Percentiles rank a stretch among this genome's conserved stretches.
Evolutionary conservation across 1,140 invertebrate genomes (phyloP).

Genomic region (Drosophila serrata): DNA sequence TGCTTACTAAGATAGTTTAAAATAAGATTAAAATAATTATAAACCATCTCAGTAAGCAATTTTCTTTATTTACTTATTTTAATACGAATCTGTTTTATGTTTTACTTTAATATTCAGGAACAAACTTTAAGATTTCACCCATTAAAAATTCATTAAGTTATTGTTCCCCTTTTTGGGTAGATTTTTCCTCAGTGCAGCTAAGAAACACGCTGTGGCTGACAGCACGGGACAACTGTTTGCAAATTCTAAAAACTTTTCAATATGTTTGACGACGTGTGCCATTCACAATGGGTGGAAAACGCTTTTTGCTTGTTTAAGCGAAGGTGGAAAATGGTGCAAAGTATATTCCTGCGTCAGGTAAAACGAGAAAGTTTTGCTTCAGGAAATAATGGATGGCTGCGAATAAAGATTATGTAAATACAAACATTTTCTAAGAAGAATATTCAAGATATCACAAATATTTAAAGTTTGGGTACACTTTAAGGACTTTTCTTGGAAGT

Average conservation of each 20-base stretch:
- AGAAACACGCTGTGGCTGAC: conserved; percentile 59
- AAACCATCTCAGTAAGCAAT: too few species aligned
- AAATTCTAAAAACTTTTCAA: conserved; percentile 82
- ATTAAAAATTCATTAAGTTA: background rate
- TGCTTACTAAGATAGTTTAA: too few species aligned
- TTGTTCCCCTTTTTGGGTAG: background rate
- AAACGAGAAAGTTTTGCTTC: conserved; percentile 37
- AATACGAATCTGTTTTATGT: too few species aligned
- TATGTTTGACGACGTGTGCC: conserved; percentile 67
- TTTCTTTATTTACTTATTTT: background rate
- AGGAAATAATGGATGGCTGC: conserved; percentile 16
- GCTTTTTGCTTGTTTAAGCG: conserved; percentile 41
- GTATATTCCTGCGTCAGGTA: conserved; percentile 7
- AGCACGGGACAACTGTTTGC: conserved; percentile 75
- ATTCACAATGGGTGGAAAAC: conserved; percentile 53
- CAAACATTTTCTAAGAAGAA: background rate
- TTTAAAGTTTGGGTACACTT: background rate
- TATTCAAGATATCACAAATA: background rate
- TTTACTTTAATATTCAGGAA: background rate
- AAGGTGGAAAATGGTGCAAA: conserved; percentile 26
- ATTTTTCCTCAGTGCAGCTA: background rate
- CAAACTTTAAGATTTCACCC: background rate
- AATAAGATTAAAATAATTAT: too few species aligned
- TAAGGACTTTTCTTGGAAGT: background rate
- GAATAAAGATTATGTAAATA: conserved; percentile 30